phyloP scores from a whole-genome alignment of 2,113 vertebrate species.

The Asarcornis scutulata region DNA sequence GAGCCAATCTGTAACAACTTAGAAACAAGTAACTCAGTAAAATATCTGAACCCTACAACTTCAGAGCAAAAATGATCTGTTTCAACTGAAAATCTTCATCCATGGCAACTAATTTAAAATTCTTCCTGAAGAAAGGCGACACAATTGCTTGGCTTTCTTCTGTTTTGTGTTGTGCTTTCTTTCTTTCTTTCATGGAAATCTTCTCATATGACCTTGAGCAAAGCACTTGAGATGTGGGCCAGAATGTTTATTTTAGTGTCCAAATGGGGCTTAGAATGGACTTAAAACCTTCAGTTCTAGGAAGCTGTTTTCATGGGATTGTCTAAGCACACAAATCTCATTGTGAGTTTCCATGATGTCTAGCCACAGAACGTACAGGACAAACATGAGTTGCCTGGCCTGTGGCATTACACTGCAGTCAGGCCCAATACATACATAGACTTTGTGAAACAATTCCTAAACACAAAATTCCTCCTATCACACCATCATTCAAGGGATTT shows the following conservation, averaged over 20 bases:
- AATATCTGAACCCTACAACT: background rate
- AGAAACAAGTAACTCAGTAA: background rate
- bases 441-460: background rate
- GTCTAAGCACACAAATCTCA: slow-evolving; percentile 34
- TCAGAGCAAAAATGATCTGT: background rate
- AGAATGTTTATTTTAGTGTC: slow-evolving; percentile 56
- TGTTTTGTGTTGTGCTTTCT: background rate
- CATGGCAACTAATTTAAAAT: background rate
- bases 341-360: background rate
- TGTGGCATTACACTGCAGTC: background rate
- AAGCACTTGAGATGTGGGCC: slow-evolving; percentile 52
- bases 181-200: background rate
- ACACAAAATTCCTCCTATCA: background rate
- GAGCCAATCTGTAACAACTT: background rate
- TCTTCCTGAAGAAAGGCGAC: background rate
- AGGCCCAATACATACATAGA: background rate
- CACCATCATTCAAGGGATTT: background rate
- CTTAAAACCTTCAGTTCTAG: slow-evolving; percentile 41
- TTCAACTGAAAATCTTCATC: background rate
- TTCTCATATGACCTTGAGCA: slow-evolving; percentile 51
- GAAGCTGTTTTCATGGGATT: slow-evolving; percentile 37
- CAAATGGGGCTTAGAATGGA: slow-evolving; percentile 44
- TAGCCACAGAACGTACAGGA: background rate
- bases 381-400: background rate
- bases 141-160: background rate